Evolutionary conservation across 2,113 vertebrate genomes (phyloP).

Genomic region (Rhinolophus sinicus): DNA sequence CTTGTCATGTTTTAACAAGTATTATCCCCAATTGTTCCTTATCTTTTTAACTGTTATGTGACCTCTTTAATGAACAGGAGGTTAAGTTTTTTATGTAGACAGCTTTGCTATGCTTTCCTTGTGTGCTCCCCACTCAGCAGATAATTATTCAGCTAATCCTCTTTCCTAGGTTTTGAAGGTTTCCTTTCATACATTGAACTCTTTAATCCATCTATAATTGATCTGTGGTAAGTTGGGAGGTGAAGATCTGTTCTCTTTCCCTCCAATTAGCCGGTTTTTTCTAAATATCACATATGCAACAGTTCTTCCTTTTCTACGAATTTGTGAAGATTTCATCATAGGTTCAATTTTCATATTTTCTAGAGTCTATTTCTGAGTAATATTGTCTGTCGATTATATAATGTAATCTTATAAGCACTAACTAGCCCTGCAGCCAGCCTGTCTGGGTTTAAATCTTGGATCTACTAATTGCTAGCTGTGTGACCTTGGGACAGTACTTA

Average conservation of each 20-base stretch:
- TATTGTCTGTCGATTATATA: background rate
- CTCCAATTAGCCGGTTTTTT: slow-evolving; percentile 34
- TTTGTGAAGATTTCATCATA: background rate
- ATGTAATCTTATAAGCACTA: no score
- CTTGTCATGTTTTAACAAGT: background rate
- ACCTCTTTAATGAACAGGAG: background rate
- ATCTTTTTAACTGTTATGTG: background rate
- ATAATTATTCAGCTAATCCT: slow-evolving; percentile 39
- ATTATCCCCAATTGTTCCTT: background rate
- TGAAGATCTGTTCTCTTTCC: background rate
- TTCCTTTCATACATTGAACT: background rate
- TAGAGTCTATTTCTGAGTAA: background rate
- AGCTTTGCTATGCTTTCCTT: background rate
- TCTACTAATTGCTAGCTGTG: background rate
- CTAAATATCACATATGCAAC: background rate
- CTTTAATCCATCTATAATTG: slow-evolving; percentile 63
- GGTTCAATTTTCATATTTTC: background rate
- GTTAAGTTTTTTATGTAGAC: background rate
- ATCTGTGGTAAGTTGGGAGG: background rate
- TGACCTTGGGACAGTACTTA: background rate
- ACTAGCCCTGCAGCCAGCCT: background rate
- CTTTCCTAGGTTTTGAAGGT: background rate
- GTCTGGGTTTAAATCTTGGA: background rate
- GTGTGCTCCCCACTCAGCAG: background rate
- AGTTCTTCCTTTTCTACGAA: background rate